Base-by-base conservation (phyloP, 2,888 invertebrate genomes). In the Pachydiplax longipennis region DNA sequence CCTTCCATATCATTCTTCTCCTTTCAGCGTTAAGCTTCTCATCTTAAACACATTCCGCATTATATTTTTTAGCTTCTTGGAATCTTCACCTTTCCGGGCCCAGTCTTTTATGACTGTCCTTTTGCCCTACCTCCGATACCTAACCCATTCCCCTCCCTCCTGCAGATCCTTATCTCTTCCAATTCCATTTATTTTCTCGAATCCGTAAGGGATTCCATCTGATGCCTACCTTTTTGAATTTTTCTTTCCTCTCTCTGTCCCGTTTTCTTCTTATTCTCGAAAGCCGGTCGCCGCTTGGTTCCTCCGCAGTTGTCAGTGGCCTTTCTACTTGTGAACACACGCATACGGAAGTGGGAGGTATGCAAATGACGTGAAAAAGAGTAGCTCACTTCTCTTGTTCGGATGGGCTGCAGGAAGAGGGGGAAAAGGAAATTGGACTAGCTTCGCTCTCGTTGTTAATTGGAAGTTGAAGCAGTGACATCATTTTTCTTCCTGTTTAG, bases 381-480 rank as follows among this genome's bases (percentile, higher is more conserved):
- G 53, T 25, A 13, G 87, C 83, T 35, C 83, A 35, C 53, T 58
- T 58, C 53, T 53, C 83, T 58, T 37, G 31, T 58, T 31, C 35
- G 73, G 73, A 15, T 18, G 15, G 61, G 83, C 10, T 22, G 83
- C 53, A 83, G 48, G 48, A 31, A 18, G 58, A 35, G 31, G 31
- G 61, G 37, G 61, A 37, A 35, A 37, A 53, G 87, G 61, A 61
- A 61, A 65, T 58, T 73, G 73, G 73, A 73, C 73, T 73, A 61
- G 37, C 58, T 58, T 83, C n/a, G 82, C 58, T 58, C 83, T 83
- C 53, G 87, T 61, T 87, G 87, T 87, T 87, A 87, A 87, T 87
- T 87, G 87, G 87, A 87, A 87, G 87, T 87, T 87, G 87, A 87
- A 87, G 87, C 87, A 65, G 87, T 87, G 87, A 87, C 87, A 87